Base-by-base conservation (phyloP, 2,113 vertebrate species). In the Cephalopterus ornatus region DNA sequence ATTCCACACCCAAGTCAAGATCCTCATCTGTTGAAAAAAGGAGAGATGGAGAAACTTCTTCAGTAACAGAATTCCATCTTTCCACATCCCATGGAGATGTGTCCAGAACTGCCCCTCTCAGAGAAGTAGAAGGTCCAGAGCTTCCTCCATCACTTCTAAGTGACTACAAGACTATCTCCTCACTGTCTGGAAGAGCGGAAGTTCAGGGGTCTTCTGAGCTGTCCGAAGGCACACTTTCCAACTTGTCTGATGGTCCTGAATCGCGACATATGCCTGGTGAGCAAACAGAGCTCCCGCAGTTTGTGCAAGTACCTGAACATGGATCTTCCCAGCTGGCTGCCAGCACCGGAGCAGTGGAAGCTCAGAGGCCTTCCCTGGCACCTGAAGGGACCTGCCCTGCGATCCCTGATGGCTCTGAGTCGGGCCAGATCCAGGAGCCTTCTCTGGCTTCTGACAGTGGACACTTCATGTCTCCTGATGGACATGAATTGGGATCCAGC, bases 381-480 rank as follows among this genome's bases (percentile, higher is more conserved):
- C 92, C 97, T 82, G 94, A 97, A 86, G 97, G 55, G 86, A 44
- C 59, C 21, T 21, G 2, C 33, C 77, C 92, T 47, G 46, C 4
- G 0, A 77, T 94, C 42, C 42, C 83, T 32, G 78, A 86, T 84
- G 75, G 15, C 50, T 83, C 23, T 33, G 85, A 84, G 81, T 87
- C 70, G 7, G 39, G 24, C 13, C 91, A 73, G 37, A 22, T 62
- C 41, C 79, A 71, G 46, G 88, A 88, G 18, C 30, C 52, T 55
- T 59, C 55, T 50, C 24, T 71, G 23, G 7, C 20, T 87, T 89
- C 86, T 65, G 84, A 35, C 6, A 20, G 33, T 19, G 79, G 22
- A n/a, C 76, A 94, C 14, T 98, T 97, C 53, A 63, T 19, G 46
- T 97, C 97, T 87, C 93, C 96, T 91, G 96, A 96, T 58, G 96